Base-by-base conservation (phyloP, 53 echinoderm and acorn worm genomes). In the Holothuria scabra region DNA sequence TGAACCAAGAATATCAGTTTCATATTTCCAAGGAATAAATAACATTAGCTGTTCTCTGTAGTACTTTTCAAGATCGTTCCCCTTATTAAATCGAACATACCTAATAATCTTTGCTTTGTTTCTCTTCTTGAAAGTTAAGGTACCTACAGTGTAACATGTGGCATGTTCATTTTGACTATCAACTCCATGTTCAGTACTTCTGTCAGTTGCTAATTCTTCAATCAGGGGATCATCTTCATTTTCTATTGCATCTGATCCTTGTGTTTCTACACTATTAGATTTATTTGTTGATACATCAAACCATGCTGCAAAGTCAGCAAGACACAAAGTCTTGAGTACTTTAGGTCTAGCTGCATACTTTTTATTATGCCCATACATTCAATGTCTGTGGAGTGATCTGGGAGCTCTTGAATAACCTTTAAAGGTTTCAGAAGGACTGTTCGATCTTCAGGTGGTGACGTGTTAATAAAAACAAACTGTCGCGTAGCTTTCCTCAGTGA, bases 381-480 rank as follows among this genome's bases (percentile, higher is more conserved):
- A 66, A 86, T 23, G 20, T 86, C 75, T 48, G 86, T 79, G 12
- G 65, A 79, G 12, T 86, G 67, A 23, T 85, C 85, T 37, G 89
- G 63, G 10, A 88, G 74, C 11, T 83, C 62, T 66, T 86, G 79
- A 55, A 86, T 65, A 33, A 26, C 14, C 24, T 79, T 38, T n/a
- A 74, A 49, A 23, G 60, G 74, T 66, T 86, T 80, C 4, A 86
- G 37, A 8, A 80, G 57, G 5, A 79, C 48, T 28, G 61, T 86
- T 55, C 86, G 25, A 23, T 66, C 80, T 65, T 86, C 80, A 14
- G 86, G 86, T 9, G 80, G 86, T 20, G 56, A 65, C 22, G 86
- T 86, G 23, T 46, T 56, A 8, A 86, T 80, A 48, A 86, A 86
- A 2, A 86, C 80, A 33, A 88, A 67, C 25, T 61, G 55, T 24